Percentiles rank a stretch among this genome's conserved stretches.
phyloP scores from a whole-genome alignment of 2,888 invertebrate genomes.

The Lymantria monacha region DNA sequence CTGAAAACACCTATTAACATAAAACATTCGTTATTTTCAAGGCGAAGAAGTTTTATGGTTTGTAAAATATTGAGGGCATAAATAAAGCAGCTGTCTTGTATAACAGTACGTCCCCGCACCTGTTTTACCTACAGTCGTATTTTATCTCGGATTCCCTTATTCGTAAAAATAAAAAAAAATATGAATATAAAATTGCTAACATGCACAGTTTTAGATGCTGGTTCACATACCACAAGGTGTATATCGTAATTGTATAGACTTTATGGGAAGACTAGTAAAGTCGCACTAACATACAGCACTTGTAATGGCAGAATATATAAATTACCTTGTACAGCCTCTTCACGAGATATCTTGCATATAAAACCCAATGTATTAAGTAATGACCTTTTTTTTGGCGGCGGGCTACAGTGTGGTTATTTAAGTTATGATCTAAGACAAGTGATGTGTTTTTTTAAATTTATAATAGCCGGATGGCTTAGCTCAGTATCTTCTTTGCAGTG shows the following conservation, averaged over 20 bases:
- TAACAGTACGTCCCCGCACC: slow-evolving; percentile 71
- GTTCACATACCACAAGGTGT: slow-evolving; percentile 13
- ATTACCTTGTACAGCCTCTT: slow-evolving; percentile 1
- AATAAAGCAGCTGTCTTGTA: slow-evolving; percentile 76
- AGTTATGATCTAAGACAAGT: no score
- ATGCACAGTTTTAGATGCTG: slow-evolving; percentile 42
- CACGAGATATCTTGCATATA: no score
- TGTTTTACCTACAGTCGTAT: slow-evolving; percentile 65
- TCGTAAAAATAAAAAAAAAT: slow-evolving; percentile 64
- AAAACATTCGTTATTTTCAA: slow-evolving; percentile 74
- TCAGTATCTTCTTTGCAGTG: no score
- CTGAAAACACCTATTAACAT: slow-evolving; percentile 68
- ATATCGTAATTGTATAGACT: slow-evolving; percentile 27
- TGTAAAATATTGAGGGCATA: slow-evolving; percentile 80
- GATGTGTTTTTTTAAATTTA: no score
- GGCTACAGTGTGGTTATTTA: no score
- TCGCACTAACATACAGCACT: slow-evolving; percentile 4
- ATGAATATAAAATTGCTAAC: slow-evolving; percentile 61
- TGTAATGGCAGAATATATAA: slow-evolving; percentile 14
- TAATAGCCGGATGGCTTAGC: no score
- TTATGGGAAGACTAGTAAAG: slow-evolving; percentile 11
- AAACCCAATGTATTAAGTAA: no score
- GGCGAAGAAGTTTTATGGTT: slow-evolving; percentile 76
- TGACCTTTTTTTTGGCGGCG: no score
- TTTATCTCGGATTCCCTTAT: slow-evolving; percentile 74